phyloP scores from a whole-genome alignment of 2,113 vertebrate species.

The Stigmatopora nigra region DNA sequence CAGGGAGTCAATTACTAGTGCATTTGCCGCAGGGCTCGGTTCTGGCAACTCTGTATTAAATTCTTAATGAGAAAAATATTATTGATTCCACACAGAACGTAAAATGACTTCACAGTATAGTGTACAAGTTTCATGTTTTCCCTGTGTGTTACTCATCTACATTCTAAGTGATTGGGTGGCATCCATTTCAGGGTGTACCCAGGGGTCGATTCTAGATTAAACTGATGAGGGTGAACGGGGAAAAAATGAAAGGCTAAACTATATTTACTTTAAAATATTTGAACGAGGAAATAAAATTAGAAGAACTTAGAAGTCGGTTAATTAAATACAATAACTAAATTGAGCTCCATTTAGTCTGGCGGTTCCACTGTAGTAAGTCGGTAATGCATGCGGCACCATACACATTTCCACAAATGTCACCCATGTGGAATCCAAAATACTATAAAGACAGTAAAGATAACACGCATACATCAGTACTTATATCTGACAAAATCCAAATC shows the following conservation, averaged over 20 bases:
- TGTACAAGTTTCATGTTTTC: not conserved
- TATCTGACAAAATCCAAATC: not conserved
- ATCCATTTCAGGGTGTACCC: not conserved
- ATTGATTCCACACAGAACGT: too few species aligned
- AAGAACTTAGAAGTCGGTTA: too few species aligned
- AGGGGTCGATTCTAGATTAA: not conserved
- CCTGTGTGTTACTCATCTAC: not conserved
- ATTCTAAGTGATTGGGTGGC: not conserved
- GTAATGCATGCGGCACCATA: not conserved
- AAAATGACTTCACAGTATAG: too few species aligned
- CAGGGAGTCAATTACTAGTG: too few species aligned
- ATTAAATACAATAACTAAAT: not conserved
- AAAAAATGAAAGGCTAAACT: not conserved
- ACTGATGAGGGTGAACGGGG: not conserved
- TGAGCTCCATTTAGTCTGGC: not conserved
- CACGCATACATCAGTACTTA: not conserved
- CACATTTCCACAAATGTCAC: not conserved
- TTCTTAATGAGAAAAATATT: too few species aligned
- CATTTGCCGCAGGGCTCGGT: too few species aligned
- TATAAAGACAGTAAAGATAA: not conserved
- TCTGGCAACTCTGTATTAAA: too few species aligned
- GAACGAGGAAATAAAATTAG: not conserved
- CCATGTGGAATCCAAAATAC: not conserved
- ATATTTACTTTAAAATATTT: constrained; percentile 1
- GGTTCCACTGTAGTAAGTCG: not conserved